Conservation (phyloP, 2,797 vertebrate genomes). For the Chelon auratus region DNA sequence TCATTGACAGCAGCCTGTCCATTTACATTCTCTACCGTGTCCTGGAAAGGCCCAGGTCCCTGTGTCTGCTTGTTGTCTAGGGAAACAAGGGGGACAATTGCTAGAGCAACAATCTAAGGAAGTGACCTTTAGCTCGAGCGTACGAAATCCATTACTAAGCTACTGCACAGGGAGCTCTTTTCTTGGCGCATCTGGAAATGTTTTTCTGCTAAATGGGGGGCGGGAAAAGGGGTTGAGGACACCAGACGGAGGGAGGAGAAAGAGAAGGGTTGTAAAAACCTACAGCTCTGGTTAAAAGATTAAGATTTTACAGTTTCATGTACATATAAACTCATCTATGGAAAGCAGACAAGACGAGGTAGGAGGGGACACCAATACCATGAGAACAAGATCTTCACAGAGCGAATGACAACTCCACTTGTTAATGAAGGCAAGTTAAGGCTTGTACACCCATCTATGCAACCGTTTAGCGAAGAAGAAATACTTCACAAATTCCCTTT, state of each 20-base stretch:
- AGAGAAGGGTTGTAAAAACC: conserved; percentile 60
- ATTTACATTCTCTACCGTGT: conserved; percentile 37
- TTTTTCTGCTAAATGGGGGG: conserved; percentile 70
- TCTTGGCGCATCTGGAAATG: conserved; percentile 81
- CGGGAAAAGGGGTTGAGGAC: conserved; percentile 45
- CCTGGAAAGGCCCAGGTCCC: conserved; percentile 25
- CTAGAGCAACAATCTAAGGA: conserved; percentile 65
- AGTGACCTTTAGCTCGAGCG: conserved; percentile 66
- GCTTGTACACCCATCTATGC: conserved; percentile 19
- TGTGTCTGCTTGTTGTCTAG: conserved; percentile 33
- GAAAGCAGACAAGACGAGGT: background rate
- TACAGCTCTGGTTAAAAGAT: conserved; percentile 58
- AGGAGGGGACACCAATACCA: background rate
- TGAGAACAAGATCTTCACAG: conserved; percentile 12
- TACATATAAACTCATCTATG: background rate
- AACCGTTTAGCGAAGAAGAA: conserved; percentile 20
- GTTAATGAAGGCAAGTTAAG: conserved; percentile 37
- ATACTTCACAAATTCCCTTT: conserved; percentile 23
- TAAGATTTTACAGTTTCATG: conserved; percentile 19
- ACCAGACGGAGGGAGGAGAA: conserved; percentile 48
- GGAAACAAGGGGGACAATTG: conserved; percentile 31
- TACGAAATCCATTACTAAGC: conserved; percentile 68
- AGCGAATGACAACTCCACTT: conserved; percentile 21
- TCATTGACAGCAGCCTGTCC: conserved; percentile 57
- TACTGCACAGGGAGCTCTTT: conserved; percentile 71